Percentiles rank a stretch among this genome's conserved stretches.
phyloP scores from a whole-genome alignment of 2,113 vertebrate species.

The Microcebus tavaratra region DNA sequence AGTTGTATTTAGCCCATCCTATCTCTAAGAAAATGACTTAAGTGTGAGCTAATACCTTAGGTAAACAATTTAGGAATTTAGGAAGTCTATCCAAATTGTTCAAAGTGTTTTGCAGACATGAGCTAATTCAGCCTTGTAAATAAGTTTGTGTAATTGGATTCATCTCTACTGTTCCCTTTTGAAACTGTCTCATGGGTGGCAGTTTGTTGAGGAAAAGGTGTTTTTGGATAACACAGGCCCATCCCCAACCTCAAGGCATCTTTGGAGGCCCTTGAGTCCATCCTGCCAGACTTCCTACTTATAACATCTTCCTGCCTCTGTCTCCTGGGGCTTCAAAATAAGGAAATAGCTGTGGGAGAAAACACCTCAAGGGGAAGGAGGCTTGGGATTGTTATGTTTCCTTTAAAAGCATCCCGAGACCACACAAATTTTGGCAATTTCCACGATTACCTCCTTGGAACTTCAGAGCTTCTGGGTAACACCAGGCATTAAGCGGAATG shows the following conservation, averaged over 20 bases:
- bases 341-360: slow-evolving; percentile 49
- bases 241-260: not conserved
- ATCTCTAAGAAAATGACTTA: slow-evolving; percentile 67
- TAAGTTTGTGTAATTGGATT: slow-evolving; percentile 58
- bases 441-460: slow-evolving; percentile 20
- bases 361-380: slow-evolving; percentile 10
- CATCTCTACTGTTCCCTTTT: slow-evolving; percentile 29
- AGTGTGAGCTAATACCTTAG: slow-evolving; percentile 67
- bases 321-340: not conserved
- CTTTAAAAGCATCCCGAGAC: slow-evolving; percentile 53
- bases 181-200: slow-evolving; percentile 41
- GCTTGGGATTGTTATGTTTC: not conserved
- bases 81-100: slow-evolving; percentile 67
- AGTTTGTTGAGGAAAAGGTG: not conserved
- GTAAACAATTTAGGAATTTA: slow-evolving; percentile 66
- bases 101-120: slow-evolving; percentile 70
- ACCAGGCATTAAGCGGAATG: not conserved
- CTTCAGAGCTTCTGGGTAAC: not conserved
- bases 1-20: slow-evolving; percentile 37
- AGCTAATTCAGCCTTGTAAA: slow-evolving; percentile 68
- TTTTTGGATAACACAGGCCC: not conserved
- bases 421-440: slow-evolving; percentile 38
- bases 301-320: not conserved
- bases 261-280: not conserved
- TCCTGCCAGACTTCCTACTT: not conserved